These are phyloP conservation scores for Calonectris borealis DNA, from an alignment of 2,113 vertebrate species.

Conservation along the genomic window DNA sequence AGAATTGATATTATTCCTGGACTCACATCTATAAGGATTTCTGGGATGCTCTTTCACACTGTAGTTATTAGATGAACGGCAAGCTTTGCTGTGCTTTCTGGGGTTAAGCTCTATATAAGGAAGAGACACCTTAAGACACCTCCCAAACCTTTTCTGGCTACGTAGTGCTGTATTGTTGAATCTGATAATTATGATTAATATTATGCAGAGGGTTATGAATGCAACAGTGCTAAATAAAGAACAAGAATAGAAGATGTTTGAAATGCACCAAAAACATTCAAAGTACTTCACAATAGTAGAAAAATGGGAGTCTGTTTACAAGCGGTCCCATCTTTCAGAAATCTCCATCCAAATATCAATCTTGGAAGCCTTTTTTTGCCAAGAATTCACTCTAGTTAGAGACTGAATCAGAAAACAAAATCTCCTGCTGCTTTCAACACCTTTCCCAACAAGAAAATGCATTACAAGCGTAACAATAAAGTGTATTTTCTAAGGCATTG, in stretches of 20 bases:
- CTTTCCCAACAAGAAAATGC: not conserved
- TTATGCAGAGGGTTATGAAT: not conserved
- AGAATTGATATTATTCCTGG: not conserved
- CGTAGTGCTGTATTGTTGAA: not conserved
- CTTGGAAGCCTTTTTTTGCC: not conserved
- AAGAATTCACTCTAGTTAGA: not conserved
- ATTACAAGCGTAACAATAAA: not conserved
- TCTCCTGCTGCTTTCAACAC: not conserved
- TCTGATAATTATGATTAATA: not conserved
- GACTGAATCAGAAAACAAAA: not conserved
- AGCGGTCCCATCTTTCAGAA: not conserved
- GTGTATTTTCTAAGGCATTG: not conserved
- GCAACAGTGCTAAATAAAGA: not conserved
- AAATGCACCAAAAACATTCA: not conserved
- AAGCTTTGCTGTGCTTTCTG: not conserved
- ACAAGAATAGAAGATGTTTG: not conserved
- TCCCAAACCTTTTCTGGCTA: not conserved
- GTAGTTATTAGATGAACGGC: not conserved
- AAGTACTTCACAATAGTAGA: not conserved
- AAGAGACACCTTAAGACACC: not conserved
- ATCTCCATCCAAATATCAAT: not conserved
- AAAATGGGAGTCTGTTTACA: not conserved
- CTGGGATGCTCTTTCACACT: not conserved
- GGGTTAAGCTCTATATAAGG: not conserved
- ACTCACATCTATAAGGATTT: not conserved